Evolutionary conservation across 1,140 invertebrate genomes (phyloP).

Genomic region (Orchesella cincta): DNA sequence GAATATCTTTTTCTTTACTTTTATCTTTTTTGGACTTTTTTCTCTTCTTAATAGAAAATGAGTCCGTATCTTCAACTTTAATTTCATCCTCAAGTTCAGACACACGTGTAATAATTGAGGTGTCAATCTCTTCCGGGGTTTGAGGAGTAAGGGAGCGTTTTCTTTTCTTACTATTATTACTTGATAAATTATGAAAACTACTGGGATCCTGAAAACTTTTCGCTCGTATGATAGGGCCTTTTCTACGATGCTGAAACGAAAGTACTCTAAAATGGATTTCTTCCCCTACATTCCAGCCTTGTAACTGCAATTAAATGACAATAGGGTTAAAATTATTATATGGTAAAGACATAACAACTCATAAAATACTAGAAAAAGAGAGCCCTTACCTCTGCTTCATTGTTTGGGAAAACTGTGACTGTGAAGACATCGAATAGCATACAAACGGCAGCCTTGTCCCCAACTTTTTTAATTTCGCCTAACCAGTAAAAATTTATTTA

Average conservation of each 20-base stretch:
- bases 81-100: not conserved
- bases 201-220: not conserved
- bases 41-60: not conserved
- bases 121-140: not conserved
- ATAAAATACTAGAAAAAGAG: too few relatives aligned
- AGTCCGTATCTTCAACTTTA: not conserved
- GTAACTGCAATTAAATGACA: not conserved
- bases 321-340: not conserved
- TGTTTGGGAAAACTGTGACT: conserved; percentile 34
- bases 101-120: too few relatives aligned
- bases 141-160: not conserved
- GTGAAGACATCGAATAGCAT: conserved; percentile 42
- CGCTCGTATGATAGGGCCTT: conserved; percentile 33
- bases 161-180: not conserved
- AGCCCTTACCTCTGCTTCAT: conserved; percentile 35
- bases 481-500: not conserved
- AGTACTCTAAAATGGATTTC: conserved; percentile 35
- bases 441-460: conserved; percentile 40
- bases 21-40: too few relatives aligned
- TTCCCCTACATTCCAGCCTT: conserved; percentile 38
- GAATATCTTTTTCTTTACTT: conserved; percentile 22
- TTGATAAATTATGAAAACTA: too few relatives aligned
- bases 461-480: conserved; percentile 42
- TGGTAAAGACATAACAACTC: not conserved
- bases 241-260: conserved; percentile 36